A percentile compares a stretch with the other conserved stretches of the same genome.
These are phyloP conservation scores for Dreissena polymorpha DNA, from an alignment of 1,140 invertebrate genomes.

Conservation along the genomic window DNA sequence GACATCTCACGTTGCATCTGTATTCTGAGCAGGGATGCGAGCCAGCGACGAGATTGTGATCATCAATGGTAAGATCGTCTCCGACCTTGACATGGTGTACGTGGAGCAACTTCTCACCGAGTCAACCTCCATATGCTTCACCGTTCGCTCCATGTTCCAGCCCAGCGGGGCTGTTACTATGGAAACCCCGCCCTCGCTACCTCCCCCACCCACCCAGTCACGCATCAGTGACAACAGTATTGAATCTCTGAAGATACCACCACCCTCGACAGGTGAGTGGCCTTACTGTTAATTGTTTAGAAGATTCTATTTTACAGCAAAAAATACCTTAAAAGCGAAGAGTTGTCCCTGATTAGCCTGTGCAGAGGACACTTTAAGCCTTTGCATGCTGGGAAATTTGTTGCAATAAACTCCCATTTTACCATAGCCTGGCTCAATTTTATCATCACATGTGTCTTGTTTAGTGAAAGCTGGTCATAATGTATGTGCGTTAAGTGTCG, in stretches of 20 bases:
- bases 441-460: no score
- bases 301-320: no score
- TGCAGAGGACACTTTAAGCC: no score
- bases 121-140: slow-evolving; percentile 96
- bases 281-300: background rate
- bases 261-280: slow-evolving; percentile 82
- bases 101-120: slow-evolving; percentile 96
- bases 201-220: slow-evolving; percentile 92
- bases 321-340: no score
- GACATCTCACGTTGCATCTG: no score
- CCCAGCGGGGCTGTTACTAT: slow-evolving; percentile 80
- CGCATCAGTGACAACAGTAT: slow-evolving; percentile 98
- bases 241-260: slow-evolving; percentile 96
- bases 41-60: slow-evolving; percentile 99
- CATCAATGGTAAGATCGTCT: slow-evolving; percentile 98
- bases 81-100: slow-evolving; percentile 99
- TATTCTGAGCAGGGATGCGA: slow-evolving; percentile 90
- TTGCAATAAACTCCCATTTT: no score
- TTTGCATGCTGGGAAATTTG: no score
- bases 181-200: slow-evolving; percentile 85
- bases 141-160: slow-evolving; percentile 97
- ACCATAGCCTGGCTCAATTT: no score
- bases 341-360: no score
- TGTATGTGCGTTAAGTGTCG: no score
- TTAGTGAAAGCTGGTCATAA: no score